Evolutionary conservation across 2,113 vertebrate species (phyloP), one percentile per base, ranked within the genome.

Genomic region (Dissostichus mawsoni): DNA sequence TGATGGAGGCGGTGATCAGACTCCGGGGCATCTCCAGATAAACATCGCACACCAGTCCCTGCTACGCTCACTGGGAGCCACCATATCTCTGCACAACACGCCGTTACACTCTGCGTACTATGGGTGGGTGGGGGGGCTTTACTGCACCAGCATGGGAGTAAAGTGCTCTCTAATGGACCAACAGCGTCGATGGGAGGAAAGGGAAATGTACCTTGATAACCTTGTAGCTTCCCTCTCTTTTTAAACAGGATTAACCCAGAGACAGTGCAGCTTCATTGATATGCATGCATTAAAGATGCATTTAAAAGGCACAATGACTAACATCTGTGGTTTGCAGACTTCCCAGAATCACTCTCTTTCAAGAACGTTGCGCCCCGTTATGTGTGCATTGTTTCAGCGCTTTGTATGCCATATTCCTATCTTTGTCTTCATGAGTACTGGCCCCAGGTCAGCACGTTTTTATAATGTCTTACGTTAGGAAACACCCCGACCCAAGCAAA

Each of bases 1-100:
- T 91, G 88, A 90, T 88, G 89, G 90, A 87, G 66, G 86, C 70
- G 73, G 78, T 81, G 83, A 94, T 93, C 90, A 88, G 62, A 84
- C 87, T 91, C 85, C 83, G 71, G 83, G 87, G 80, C 76, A 71
- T 69, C 76, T 75, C 33, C 66, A 71, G 94, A 95, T 94, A 92
- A 93, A 90, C 86, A 94, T 94, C 92, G 74, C 51, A 83, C 90
- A 88, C 68, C 78, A 74, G 70, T 65, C 83, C 86, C 66, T 85
- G 82, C 79, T 52, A 70, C 3, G 11, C 63, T 72, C 79, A 61
- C 81, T 50, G 18, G 86, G 82, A 89, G 77, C 90, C 94, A 91
- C 82, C 90, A 92, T 94, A 82, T 16, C 78, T 64, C 67, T 69
- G 41, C 33, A n/a, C 71, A 64, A 76, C 76, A 45, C 74, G 71